Evolutionary conservation across 1,140 invertebrate species (phyloP).

Genomic region (Panonychus citri): DNA sequence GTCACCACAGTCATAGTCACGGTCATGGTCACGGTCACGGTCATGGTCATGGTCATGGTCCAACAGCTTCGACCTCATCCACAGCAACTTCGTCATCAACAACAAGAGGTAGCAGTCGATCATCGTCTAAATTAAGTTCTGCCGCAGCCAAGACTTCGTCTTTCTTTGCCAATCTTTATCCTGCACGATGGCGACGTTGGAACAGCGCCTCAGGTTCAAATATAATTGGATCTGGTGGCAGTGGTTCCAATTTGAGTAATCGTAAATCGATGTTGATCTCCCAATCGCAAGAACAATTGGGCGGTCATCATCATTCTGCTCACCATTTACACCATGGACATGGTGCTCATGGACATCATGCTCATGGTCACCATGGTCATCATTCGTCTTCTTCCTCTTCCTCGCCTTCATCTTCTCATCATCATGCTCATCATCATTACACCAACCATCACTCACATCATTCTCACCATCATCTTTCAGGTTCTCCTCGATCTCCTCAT

Average conservation of each 20-base stretch:
- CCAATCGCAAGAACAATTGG: background rate
- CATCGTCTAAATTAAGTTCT: slow-evolving; percentile 12
- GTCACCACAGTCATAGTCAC: too few relatives aligned
- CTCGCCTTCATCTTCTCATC: background rate
- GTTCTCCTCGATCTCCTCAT: background rate
- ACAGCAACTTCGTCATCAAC: background rate
- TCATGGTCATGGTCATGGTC: too few relatives aligned
- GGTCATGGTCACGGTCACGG: too few relatives aligned
- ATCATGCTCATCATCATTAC: too few relatives aligned
- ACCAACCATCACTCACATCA: background rate
- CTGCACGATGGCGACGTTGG: slow-evolving; percentile 57
- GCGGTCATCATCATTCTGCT: background rate
- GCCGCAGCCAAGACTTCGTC: slow-evolving; percentile 39
- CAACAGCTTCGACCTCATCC: background rate
- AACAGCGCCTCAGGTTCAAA: slow-evolving; percentile 10
- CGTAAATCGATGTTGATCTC: background rate
- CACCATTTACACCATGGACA: background rate
- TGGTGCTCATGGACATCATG: too few relatives aligned
- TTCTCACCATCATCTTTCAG: background rate
- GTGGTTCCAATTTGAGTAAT: background rate
- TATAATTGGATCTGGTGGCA: background rate
- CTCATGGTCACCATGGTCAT: background rate
- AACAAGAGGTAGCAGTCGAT: background rate
- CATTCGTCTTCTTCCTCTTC: background rate
- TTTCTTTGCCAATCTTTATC: slow-evolving; percentile 77